Conservation (phyloP, 1,140 invertebrate genomes). For the Drosophila parvula region DNA sequence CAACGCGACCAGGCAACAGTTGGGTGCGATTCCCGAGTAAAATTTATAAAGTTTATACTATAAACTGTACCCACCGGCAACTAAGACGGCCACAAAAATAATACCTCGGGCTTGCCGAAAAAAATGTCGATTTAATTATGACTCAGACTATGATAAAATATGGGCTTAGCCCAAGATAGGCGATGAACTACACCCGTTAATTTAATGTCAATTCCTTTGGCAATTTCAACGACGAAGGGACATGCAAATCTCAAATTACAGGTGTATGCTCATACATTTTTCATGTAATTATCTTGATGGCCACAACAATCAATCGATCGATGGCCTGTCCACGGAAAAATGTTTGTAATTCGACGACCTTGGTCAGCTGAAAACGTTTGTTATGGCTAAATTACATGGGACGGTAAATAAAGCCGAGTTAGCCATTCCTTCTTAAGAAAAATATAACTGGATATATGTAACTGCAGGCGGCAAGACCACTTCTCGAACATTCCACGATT, state of each 20-base stretch:
- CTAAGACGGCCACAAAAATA: constrained; percentile 23
- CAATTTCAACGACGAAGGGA: background rate
- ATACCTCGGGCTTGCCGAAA: background rate
- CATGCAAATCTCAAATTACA: constrained; percentile 33
- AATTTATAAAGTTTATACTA: background rate
- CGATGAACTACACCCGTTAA: background rate
- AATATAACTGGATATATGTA: constrained; percentile 1
- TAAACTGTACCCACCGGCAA: constrained; percentile 2
- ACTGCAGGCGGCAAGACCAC: background rate
- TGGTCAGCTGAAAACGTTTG: constrained; percentile 2
- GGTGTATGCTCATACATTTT: background rate
- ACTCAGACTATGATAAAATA: background rate
- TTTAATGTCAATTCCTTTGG: background rate
- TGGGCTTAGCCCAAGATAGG: background rate
- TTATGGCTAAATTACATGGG: background rate
- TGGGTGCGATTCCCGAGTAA: constrained; percentile 5
- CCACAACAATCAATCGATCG: constrained; percentile 9
- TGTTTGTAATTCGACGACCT: constrained; percentile 16
- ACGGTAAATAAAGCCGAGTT: background rate
- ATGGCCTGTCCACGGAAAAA: background rate
- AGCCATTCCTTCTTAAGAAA: background rate
- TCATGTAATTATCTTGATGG: constrained; percentile 20
- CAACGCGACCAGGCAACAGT: constrained; percentile 8
- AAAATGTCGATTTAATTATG: background rate
- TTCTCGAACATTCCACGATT: constrained; percentile 20